Evolutionary conservation across 2,113 vertebrate species (phyloP).

Genomic region (Neodon shergylaensis): DNA sequence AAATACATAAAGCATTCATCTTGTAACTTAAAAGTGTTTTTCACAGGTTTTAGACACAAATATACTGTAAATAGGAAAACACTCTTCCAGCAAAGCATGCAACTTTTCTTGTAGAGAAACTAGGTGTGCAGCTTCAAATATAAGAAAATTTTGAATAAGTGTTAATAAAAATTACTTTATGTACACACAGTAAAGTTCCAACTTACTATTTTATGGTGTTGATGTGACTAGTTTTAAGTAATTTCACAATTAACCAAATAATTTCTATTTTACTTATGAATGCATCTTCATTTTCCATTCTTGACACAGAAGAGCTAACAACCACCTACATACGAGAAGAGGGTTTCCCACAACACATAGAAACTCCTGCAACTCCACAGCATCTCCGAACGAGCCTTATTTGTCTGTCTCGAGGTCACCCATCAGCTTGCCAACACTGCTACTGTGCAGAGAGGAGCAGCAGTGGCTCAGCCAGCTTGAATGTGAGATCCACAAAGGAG

Average conservation of each 20-base stretch:
- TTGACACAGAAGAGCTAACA: neutral
- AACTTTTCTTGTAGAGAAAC: conserved; percentile 7
- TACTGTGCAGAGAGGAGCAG: neutral
- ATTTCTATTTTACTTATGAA: conserved; percentile 22
- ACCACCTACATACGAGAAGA: neutral
- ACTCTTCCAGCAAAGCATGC: conserved; percentile 13
- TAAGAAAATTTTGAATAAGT: conserved; percentile 31
- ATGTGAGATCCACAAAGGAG: neutral
- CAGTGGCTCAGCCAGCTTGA: neutral
- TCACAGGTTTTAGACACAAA: conserved; percentile 45
- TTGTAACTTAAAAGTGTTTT: conserved; percentile 63
- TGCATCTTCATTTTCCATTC: neutral
- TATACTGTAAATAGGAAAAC: conserved; percentile 52
- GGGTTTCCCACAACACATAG: neutral
- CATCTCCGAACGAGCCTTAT: neutral
- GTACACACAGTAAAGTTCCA: neutral
- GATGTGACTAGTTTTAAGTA: conserved; percentile 20
- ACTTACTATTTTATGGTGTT: conserved; percentile 45
- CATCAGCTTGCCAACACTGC: neutral
- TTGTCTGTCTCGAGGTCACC: neutral
- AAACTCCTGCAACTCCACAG: neutral
- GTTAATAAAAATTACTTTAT: conserved; percentile 41
- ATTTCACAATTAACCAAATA: conserved; percentile 46
- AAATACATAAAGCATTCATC: conserved; percentile 73
- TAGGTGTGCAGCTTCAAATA: neutral